phyloP scores from a whole-genome alignment of 1,140 invertebrate species.

The Zelostemma sp. region DNA sequence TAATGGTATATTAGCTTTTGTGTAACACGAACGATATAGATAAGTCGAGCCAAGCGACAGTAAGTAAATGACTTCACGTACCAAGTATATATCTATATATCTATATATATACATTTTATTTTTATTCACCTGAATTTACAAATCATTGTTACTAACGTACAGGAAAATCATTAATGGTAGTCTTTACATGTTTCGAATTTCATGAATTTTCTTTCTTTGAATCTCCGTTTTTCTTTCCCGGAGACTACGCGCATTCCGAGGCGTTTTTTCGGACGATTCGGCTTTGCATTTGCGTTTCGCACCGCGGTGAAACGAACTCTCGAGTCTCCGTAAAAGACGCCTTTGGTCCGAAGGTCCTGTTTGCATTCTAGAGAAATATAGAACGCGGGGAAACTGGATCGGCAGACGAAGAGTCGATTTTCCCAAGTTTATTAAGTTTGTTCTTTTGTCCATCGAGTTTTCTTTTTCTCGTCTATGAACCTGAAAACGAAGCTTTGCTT shows the following conservation, averaged over 20 bases:
- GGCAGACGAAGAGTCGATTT: constrained; percentile 33
- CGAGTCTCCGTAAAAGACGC: constrained; percentile 27
- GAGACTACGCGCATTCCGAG: constrained; percentile 27
- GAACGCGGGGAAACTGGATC: constrained; percentile 36
- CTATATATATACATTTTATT: constrained; percentile 44
- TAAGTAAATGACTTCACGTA: constrained; percentile 69
- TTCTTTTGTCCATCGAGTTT: too few species aligned
- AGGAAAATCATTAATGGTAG: constrained; percentile 46
- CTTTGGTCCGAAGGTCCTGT: constrained; percentile 37
- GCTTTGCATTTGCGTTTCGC: constrained; percentile 1
- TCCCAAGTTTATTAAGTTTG: constrained; percentile 11
- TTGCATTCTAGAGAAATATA: constrained; percentile 38
- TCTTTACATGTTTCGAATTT: constrained; percentile 43
- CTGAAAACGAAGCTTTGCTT: too few species aligned
- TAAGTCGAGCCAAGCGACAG: constrained; percentile 64
- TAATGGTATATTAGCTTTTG: constrained; percentile 59
- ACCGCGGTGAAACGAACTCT: constrained; percentile 5
- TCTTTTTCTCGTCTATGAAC: too few species aligned
- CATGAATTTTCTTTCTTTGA: constrained; percentile 19
- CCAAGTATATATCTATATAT: constrained; percentile 62
- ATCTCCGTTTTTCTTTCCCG: constrained; percentile 11
- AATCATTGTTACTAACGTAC: constrained; percentile 54
- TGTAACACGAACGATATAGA: constrained; percentile 64
- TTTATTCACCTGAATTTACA: constrained; percentile 36
- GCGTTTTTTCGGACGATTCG: constrained; percentile 26